Base-by-base conservation (phyloP, 1,140 invertebrate genomes). In the Propsilocerus akamusi region DNA sequence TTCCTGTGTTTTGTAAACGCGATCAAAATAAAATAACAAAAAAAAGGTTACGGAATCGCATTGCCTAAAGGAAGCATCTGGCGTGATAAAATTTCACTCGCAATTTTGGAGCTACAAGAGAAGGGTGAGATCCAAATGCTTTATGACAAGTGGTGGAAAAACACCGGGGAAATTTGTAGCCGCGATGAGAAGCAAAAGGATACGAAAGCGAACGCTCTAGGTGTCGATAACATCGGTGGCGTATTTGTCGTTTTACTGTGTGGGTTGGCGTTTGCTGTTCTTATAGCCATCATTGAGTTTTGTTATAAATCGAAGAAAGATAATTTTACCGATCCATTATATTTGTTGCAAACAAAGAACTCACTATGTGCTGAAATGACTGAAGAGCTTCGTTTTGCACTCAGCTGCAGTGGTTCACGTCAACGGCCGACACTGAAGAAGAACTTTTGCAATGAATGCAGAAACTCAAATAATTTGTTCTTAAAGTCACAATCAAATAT, bases 111-210 rank as follows among this genome's bases (percentile, higher is more conserved):
- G 59, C 75, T 97, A 1, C 93, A 97, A 64, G 93, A 97, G 65
- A 93, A 92, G 60, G 92, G 92, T 1, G 81, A 83, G 47, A 94
- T 96, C 57, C 91, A 96, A 73, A 87, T 93, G 61, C 65, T 91
- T 30, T 95, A 96, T 63, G 90, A 91, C 64, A 95, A 93, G 67
- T 97, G 92, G 92, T 97, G 93, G 92, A 93, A 95, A 66, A 88
- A 90, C 59, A 87, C 86, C 0, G 89, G 86, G 0, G 87, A 92
- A 54, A 84, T 88, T 2, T 96, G 92, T 62, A 85, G 80, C 50
- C 68, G 86, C 32, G 85, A 88, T 57, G 86, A 91, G 49, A 87
- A 84, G 59, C 81, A 76, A 56, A 94, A 90, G 57, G 88, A 93
- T 59, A 85, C 83, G 22, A 93, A 93, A 63, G 92, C 92, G 0